Percentiles rank a stretch among this genome's conserved stretches.
phyloP scores from a whole-genome alignment of 2,888 invertebrate genomes.

The Lycia hirtaria region DNA sequence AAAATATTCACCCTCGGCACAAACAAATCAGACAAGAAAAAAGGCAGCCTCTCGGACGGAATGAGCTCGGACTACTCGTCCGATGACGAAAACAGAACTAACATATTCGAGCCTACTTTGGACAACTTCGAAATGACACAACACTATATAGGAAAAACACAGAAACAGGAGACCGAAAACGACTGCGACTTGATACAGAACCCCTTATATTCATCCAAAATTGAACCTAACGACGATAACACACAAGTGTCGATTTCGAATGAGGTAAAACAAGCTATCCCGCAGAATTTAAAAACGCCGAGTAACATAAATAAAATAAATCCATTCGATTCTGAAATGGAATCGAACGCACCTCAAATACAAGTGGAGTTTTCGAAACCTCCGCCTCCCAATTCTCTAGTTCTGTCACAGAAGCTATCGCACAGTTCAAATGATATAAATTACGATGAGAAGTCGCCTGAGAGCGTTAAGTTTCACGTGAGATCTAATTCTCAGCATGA shows the following conservation, averaged over 20 bases:
- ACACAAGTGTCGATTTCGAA: not conserved
- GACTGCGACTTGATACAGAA: conserved; percentile 79
- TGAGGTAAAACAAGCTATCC: conserved; percentile 44
- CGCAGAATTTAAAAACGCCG: conserved; percentile 67
- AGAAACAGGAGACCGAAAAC: conserved; percentile 61
- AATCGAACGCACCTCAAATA: conserved; percentile 86
- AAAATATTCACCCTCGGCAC: conserved; percentile 83
- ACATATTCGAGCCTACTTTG: conserved; percentile 79
- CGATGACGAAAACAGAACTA: conserved; percentile 81
- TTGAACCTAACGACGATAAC: conserved; percentile 66
- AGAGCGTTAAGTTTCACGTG: conserved; percentile 62
- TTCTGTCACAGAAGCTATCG: conserved; percentile 87
- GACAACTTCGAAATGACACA: conserved; percentile 81
- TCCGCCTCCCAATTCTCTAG: conserved; percentile 82
- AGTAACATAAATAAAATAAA: conserved; percentile 66
- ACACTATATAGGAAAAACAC: conserved; percentile 74
- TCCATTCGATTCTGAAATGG: conserved; percentile 64
- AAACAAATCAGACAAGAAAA: conserved; percentile 80
- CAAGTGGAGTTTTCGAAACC: conserved; percentile 75
- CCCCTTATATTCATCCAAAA: conserved; percentile 79
- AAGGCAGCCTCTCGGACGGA: conserved; percentile 88
- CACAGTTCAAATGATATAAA: conserved; percentile 89
- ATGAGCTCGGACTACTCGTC: conserved; percentile 84
- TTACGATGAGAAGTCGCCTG: conserved; percentile 56
- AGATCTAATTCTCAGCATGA: conserved; percentile 88